Percentiles rank a stretch among this genome's conserved stretches.
These are phyloP conservation scores for Incurvaria masculella DNA, from an alignment of 2,888 invertebrate species.

Conservation along the genomic window DNA sequence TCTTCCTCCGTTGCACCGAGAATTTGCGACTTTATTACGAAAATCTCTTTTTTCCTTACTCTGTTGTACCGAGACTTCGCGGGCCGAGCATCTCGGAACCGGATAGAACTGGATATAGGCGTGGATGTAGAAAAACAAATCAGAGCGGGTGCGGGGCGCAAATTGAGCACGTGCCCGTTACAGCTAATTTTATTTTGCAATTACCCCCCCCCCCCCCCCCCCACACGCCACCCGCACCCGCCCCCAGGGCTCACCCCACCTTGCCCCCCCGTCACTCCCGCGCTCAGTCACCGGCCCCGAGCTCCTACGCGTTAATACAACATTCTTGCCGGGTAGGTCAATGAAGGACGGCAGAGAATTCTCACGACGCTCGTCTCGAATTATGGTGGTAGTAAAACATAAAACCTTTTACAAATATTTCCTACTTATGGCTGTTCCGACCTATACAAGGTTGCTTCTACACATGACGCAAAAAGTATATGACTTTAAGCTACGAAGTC, in stretches of 20 bases:
- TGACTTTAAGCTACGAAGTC: no score
- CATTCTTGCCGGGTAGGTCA: constrained; percentile 31
- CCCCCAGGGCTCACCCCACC: constrained; percentile 20
- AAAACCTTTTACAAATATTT: no score
- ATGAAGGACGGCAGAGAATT: no score
- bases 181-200: constrained; percentile 58
- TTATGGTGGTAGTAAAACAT: no score
- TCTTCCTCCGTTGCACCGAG: no score
- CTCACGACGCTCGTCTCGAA: no score
- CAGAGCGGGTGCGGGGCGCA: constrained; percentile 46
- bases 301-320: constrained; percentile 37
- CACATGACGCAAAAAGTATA: no score
- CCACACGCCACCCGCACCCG: constrained; percentile 11
- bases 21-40: no score
- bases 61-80: constrained; percentile 8
- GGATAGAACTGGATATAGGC: constrained; percentile 26
- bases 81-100: constrained; percentile 28
- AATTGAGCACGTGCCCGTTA: constrained; percentile 58
- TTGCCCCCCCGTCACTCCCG: constrained; percentile 18
- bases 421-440: no score
- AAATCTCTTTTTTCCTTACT: no score
- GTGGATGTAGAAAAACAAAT: constrained; percentile 39
- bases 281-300: background rate
- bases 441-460: no score
- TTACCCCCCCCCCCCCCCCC: constrained; percentile 40